Percentiles rank a stretch among this genome's conserved stretches.
These are phyloP conservation scores for Chymomyza procnemis DNA, from an alignment of 2,888 invertebrate genomes.

Conservation along the genomic window DNA sequence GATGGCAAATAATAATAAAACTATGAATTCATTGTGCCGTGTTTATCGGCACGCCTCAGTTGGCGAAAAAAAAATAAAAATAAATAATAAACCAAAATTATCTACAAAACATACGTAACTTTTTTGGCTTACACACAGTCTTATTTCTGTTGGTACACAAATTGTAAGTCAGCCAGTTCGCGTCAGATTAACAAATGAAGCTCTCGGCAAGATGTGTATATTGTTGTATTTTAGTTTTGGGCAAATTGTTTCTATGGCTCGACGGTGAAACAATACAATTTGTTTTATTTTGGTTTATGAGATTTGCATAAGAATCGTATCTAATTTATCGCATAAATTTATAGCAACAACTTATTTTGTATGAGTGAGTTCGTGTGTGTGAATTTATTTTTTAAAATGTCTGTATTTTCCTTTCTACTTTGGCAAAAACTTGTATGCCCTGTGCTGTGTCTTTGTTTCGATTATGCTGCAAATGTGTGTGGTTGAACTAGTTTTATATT, in stretches of 20 bases:
- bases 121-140: background rate
- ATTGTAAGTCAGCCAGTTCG: background rate
- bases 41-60: conserved; percentile 33
- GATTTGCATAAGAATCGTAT: conserved; percentile 72
- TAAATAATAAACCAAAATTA: background rate
- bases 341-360: conserved; percentile 63
- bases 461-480: conserved; percentile 48
- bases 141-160: background rate
- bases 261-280: conserved; percentile 41
- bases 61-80: conserved; percentile 22
- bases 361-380: conserved; percentile 14
- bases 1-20: conserved; percentile 46
- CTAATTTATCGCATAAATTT: conserved; percentile 70
- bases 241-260: conserved; percentile 28
- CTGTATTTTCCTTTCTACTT: conserved; percentile 58
- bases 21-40: conserved; percentile 35
- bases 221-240: conserved; percentile 19
- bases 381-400: conserved; percentile 26
- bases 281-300: conserved; percentile 39
- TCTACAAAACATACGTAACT: background rate
- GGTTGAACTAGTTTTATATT: conserved; percentile 6
- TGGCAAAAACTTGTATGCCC: conserved; percentile 52
- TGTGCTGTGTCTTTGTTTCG: conserved; percentile 58
- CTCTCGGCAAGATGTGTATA: background rate
- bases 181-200: background rate